A percentile compares a stretch with the other conserved stretches of the same genome.
Conservation (phyloP, 1,140 invertebrate genomes). For the Drosophila sucinea region DNA sequence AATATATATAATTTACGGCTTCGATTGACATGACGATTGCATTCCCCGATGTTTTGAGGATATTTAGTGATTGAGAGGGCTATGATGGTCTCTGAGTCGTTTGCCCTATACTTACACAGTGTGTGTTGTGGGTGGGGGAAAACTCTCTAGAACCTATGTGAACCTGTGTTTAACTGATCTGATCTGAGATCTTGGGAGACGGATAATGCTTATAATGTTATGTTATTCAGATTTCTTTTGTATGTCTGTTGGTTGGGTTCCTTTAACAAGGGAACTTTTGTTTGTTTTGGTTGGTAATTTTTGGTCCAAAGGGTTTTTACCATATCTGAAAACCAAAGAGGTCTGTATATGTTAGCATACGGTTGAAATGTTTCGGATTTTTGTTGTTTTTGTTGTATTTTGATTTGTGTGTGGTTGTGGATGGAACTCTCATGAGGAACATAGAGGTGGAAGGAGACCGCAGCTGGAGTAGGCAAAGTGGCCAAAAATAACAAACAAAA, state of each 20-base stretch:
- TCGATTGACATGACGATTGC: neutral
- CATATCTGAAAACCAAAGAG: constrained; percentile 79
- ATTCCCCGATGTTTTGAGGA: neutral
- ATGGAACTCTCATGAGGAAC: constrained; percentile 20
- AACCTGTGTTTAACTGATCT: neutral
- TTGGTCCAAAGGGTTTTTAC: constrained; percentile 65
- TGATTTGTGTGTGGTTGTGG: constrained; percentile 39
- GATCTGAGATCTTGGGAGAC: neutral
- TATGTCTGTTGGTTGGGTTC: neutral
- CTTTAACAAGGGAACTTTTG: constrained; percentile 5
- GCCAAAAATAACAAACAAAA: constrained; percentile 20
- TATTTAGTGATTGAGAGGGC: neutral
- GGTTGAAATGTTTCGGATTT: constrained; percentile 17
- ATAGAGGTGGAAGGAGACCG: constrained; percentile 28
- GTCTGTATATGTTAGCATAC: constrained; percentile 78
- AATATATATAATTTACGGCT: too few relatives aligned
- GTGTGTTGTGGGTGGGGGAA: neutral
- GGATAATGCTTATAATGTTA: neutral
- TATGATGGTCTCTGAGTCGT: neutral
- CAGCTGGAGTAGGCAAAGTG: constrained; percentile 16
- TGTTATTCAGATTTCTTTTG: constrained; percentile 2
- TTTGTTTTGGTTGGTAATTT: constrained; percentile 1
- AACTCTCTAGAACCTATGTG: constrained; percentile 32
- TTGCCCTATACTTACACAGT: constrained; percentile 9
- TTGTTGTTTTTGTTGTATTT: neutral